Base-by-base conservation (phyloP, 2,888 invertebrate species). In the Hesperia comma region DNA sequence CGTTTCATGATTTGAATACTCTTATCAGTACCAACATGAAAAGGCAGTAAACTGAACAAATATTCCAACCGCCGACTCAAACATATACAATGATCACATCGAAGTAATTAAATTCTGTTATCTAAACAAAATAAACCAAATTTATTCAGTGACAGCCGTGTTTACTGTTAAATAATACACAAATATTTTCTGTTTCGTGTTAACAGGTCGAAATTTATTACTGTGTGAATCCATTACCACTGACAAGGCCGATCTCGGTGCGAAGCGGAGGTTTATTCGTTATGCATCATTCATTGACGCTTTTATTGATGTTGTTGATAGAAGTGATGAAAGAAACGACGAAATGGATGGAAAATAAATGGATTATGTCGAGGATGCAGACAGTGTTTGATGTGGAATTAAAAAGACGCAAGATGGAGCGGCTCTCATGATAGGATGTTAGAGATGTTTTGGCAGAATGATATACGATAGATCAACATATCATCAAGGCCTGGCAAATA, bases 51-150 rank as follows among this genome's bases (percentile, higher is more conserved):
- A 78, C 76, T 73, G 73, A 75, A 75, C 75, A 81, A 78, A 83
- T 79, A 82, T 82, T 82, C 71, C 75, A 76, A 79, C 74, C 75
- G 75, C 74, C 69, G 75, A 77, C 79, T 75, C 76, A 74, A 79
- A 77, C 79, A 87, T 88, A 90, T 82, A 87, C 75, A 75, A 79
- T 85, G 86, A 88, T 86, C 84, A 78, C 76, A 73, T 74, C 76
- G 76, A 74, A 79, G 78, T 82, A 84, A 88, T 89, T 89, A 89
- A 89, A 90, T 83, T 88, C 74, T 78, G 77, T 84, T 88, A 89
- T 88, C 84, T 85, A 79, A 87, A 87, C 84, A 85, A 81, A 85
- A 83, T 81, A 82, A 75, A 79, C 74, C 73, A 85, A 86, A 88
- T 90, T 89, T 90, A 81, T 81, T 79, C 79, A 82, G 81, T 84